A percentile compares a stretch with the other conserved stretches of the same genome.
Conservation (phyloP, 2,113 vertebrate genomes). For the Bostrychus sinensis region DNA sequence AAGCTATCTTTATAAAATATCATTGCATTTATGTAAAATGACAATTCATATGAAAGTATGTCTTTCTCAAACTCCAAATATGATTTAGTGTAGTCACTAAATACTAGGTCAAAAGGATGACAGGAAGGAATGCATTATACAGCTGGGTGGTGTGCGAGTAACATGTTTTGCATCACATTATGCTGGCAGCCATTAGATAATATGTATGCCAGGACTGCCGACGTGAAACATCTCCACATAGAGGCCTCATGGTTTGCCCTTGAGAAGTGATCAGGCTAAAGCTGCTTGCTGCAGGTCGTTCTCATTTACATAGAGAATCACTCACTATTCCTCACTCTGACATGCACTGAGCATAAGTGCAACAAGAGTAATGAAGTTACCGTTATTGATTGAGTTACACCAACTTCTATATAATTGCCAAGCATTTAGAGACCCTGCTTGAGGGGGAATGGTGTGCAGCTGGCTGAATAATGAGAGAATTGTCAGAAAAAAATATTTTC, state of each 20-base stretch:
- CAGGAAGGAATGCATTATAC: not conserved
- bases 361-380: conserved; percentile 75
- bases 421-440: conserved; percentile 60
- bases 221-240: conserved; percentile 58
- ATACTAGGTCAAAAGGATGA: conserved; percentile 24
- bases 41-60: not conserved
- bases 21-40: not conserved
- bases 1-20: not conserved
- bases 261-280: conserved; percentile 64
- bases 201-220: conserved; percentile 36
- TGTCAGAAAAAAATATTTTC: conserved; percentile 38
- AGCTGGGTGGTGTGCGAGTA: conserved; percentile 10
- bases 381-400: conserved; percentile 76
- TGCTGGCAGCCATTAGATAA: conserved; percentile 43
- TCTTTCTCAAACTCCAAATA: not conserved
- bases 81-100: conserved; percentile 9
- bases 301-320: conserved; percentile 79
- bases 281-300: conserved; percentile 49
- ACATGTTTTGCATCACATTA: conserved; percentile 46
- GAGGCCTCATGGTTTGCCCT: conserved; percentile 62
- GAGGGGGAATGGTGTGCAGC: conserved; percentile 29
- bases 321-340: conserved; percentile 75
- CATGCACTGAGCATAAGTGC: conserved; percentile 70
- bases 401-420: conserved; percentile 62
- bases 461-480: conserved; percentile 45